Percentiles rank a stretch among this genome's conserved stretches.
Evolutionary conservation across 2,113 vertebrate genomes (phyloP).

Genomic region (Xyrauchen texanus): DNA sequence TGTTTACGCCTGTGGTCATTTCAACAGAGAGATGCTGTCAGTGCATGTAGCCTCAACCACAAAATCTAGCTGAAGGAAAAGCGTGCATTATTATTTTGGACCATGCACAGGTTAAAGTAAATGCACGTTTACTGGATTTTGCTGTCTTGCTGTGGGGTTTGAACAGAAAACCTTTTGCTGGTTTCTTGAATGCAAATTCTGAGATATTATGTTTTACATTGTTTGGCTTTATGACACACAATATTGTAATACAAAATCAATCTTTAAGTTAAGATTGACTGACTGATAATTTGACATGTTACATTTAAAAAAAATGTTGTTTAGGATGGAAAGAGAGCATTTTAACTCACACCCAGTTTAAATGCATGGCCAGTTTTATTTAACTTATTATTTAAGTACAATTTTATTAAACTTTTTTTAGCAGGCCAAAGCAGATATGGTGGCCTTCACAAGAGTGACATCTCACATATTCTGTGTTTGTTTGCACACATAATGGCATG

Average conservation of each 20-base stretch:
- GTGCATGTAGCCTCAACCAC: background rate
- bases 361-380: background rate
- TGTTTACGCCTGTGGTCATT: constrained; percentile 52
- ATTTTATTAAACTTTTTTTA: no score
- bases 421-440: no score
- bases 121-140: no score
- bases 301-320: background rate
- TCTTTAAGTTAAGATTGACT: background rate
- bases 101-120: background rate
- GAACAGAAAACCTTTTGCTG: no score
- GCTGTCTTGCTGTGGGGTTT: no score
- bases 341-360: background rate
- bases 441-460: no score
- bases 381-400: background rate
- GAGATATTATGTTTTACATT: no score
- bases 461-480: no score
- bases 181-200: no score
- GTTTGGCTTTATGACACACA: no score
- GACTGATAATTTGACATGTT: background rate
- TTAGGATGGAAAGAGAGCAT: background rate
- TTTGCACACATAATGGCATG: no score
- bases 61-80: background rate
- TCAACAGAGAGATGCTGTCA: constrained; percentile 32
- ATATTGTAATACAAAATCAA: no score
- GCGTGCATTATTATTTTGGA: background rate